Evolutionary conservation across 1,140 invertebrate genomes (phyloP).

Genomic region (Portunus trituberculatus): DNA sequence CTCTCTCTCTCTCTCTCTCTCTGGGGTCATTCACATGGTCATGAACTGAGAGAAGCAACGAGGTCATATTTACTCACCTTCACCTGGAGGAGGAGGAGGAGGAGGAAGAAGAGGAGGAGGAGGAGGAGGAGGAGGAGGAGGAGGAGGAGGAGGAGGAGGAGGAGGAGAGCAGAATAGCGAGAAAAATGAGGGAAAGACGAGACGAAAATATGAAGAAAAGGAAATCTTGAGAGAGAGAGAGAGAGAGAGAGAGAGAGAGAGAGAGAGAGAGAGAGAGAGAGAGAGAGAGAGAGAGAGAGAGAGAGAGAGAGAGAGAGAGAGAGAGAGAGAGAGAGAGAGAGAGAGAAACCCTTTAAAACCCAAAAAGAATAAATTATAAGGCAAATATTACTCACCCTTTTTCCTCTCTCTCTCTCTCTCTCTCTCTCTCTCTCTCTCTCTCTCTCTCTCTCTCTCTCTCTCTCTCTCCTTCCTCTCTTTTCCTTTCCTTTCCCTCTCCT

Average conservation of each 20-base stretch:
- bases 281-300: slow-evolving; percentile 17
- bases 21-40: too few relatives aligned
- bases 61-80: background rate
- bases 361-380: too few relatives aligned
- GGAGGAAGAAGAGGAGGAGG: background rate
- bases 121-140: slow-evolving; percentile 10
- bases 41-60: too few relatives aligned
- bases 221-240: background rate
- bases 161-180: background rate
- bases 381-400: too few relatives aligned
- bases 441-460: too few relatives aligned
- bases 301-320: slow-evolving; percentile 34
- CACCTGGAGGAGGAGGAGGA: background rate
- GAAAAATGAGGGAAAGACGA: background rate
- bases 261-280: background rate
- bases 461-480: too few relatives aligned
- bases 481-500: too few relatives aligned
- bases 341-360: background rate
- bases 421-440: too few relatives aligned
- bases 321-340: background rate
- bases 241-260: slow-evolving; percentile 16
- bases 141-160: slow-evolving; percentile 6
- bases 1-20: too few relatives aligned
- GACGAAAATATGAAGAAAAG: background rate
- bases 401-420: too few relatives aligned